Base-by-base conservation (phyloP, 2,113 vertebrate species). In the Hippolais icterina region DNA sequence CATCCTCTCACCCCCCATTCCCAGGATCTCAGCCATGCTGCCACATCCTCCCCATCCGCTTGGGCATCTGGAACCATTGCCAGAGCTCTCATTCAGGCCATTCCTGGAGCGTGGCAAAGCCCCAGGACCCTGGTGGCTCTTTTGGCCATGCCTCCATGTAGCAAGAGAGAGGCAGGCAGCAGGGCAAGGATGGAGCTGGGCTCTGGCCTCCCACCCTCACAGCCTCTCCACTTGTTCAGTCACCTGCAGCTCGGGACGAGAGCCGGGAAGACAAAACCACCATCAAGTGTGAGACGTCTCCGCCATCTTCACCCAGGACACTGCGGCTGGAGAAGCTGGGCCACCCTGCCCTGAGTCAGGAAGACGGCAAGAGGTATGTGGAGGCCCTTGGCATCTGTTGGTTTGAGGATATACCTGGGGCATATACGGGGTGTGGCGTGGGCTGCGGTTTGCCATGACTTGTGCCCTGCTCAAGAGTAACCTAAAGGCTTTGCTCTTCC, bases 221-320 rank as follows among this genome's bases (percentile, higher is more conserved):
- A 25, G 59, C 91, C 83, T 63, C 91, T 94, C 88, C 80, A 6
- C 98, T 84, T 98, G 91, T 98, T 98, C 91, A 99, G 99, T 99
- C 99, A 9, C 99, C 99, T 13, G 98, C 98, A 97, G 98, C 97
- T 97, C 97, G 98, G 92, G 98, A 98, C 25, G 99, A 99, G 97
- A 98, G 98, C 89, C 97, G 98, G 64, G 99, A 99, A 97, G 99
- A 99, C 97, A 99, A 99, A 98, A 98, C 99, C 89, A 99, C 99
- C 76, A 99, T 99, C 98, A 99, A 99, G 97, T 99, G 99, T 89
- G 99, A 99, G 98, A 99, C 99, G 1, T 99, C 99, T 24, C 99
- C 99, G 9, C 99, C 99, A 6, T 99, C 99, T 18, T 99, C 99
- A 37, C 99, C 99, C 59, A 98, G 99, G 86, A 99, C 98, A 15